These are phyloP conservation scores for Drosophila lutescens DNA, from an alignment of 2,888 invertebrate genomes.

Conservation along the genomic window DNA sequence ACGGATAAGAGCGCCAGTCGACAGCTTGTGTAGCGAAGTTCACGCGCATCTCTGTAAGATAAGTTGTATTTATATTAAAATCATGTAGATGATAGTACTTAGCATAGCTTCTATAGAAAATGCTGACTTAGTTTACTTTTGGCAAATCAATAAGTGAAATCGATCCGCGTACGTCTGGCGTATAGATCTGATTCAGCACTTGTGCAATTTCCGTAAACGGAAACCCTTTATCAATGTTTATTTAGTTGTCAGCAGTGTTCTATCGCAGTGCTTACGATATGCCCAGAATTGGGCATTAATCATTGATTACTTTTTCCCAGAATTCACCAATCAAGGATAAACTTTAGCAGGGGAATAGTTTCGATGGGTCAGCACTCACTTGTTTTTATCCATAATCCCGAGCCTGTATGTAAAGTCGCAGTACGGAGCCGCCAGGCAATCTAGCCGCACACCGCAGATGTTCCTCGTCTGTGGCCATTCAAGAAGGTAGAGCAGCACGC, in stretches of 20 bases:
- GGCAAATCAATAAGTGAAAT: not conserved
- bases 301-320: no score
- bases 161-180: not conserved
- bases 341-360: no score
- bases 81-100: no score
- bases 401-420: slow-evolving; percentile 94
- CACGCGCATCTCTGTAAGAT: slow-evolving; percentile 88
- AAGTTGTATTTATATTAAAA: not conserved
- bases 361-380: slow-evolving; percentile 85
- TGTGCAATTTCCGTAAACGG: not conserved
- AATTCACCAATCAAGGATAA: no score
- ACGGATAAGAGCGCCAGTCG: slow-evolving; percentile 93
- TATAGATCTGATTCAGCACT: not conserved
- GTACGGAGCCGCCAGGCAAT: slow-evolving; percentile 95
- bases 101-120: no score
- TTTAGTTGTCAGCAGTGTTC: not conserved
- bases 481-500: slow-evolving; percentile 92
- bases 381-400: slow-evolving; percentile 89
- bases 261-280: not conserved
- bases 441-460: slow-evolving; percentile 91
- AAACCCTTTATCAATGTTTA: not conserved
- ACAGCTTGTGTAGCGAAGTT: slow-evolving; percentile 93
- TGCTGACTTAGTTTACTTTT: not conserved
- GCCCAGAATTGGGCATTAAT: not conserved
- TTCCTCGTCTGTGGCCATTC: slow-evolving; percentile 93